These are phyloP conservation scores for Glossophaga mutica DNA, from an alignment of 2,797 vertebrate species.

Conservation along the genomic window DNA sequence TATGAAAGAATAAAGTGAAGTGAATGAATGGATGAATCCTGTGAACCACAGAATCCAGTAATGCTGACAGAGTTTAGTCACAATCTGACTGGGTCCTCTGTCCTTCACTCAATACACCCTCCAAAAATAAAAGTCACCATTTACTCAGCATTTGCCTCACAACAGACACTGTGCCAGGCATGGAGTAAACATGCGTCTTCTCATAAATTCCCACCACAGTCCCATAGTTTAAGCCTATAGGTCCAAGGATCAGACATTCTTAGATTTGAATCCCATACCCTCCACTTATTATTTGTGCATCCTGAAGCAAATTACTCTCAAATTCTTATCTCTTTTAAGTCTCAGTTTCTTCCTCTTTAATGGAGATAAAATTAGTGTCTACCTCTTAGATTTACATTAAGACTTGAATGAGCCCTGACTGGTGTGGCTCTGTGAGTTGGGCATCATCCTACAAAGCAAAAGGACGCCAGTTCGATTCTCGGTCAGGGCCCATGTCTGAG, in stretches of 20 bases:
- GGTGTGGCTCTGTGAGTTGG: neutral
- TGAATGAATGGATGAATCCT: neutral
- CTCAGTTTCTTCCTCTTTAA: neutral
- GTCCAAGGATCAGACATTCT: neutral
- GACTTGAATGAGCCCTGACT: neutral
- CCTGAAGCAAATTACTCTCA: neutral
- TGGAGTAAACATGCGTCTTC: neutral
- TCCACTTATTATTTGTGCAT: neutral
- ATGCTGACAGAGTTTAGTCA: neutral
- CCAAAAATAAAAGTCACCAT: neutral
- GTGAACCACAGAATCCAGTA: neutral
- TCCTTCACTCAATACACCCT: neutral
- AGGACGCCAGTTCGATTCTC: neutral
- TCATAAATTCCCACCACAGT: neutral
- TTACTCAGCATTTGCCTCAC: neutral
- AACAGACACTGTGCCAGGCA: neutral
- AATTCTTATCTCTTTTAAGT: neutral
- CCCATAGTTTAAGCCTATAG: neutral
- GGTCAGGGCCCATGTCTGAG: neutral
- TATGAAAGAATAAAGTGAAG: too few species aligned
- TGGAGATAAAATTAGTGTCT: neutral
- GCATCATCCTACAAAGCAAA: neutral
- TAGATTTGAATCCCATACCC: neutral
- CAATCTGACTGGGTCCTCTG: neutral
- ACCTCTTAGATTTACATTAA: neutral